Evolutionary conservation across 2,113 vertebrate species (phyloP), one percentile per base, ranked within the genome.

Genomic region (Jaculus jaculus): DNA sequence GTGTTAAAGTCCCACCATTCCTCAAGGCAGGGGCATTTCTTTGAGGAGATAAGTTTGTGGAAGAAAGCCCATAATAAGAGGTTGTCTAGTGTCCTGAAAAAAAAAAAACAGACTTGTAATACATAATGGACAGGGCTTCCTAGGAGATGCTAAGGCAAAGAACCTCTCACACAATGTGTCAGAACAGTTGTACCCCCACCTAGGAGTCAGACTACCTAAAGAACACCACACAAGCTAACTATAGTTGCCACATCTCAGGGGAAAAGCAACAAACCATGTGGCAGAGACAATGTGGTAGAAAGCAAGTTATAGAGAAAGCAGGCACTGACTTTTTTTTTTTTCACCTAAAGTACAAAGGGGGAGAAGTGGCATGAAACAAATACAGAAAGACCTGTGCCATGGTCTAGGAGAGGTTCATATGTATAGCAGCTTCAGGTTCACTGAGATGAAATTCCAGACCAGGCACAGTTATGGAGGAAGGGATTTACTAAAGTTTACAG

Each of bases 231-330:
- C 15, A 69, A 24, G 34, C 73, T 54, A 24, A 66, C 32, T 3
- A 3, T 9, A 60, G 15, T 28, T 1, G 18, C 51, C 60, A 65
- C 1, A 37, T 32, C 58, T 3, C 21, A 3, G 10, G 18, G 47
- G 20, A 7, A 5, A 37, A 37, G 1, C 1, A 7, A 32, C 6
- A 11, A 54, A 1, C 37, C 42, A 7, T 28, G 32, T 7, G 24
- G 37, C 0, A 1, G 21, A 69, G 65, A 24, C 37, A 58, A 7
- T 28, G 32, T 10, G 30, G 37, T 1, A 1, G 21, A 69, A 2
- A 30, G n/a, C 51, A 51, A 86, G 60, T 28, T 20, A 26, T 30
- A 23, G 23, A 24, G 39, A 8, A 92, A 28, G 65, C 51, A 28
- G 28, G 28, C 2, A 0, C 5, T 11, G 3, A 51, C 11, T 37